Evolutionary conservation across 1,140 invertebrate genomes (phyloP), one percentile per base, ranked within the genome.

Genomic region (Papilio glaucus): DNA sequence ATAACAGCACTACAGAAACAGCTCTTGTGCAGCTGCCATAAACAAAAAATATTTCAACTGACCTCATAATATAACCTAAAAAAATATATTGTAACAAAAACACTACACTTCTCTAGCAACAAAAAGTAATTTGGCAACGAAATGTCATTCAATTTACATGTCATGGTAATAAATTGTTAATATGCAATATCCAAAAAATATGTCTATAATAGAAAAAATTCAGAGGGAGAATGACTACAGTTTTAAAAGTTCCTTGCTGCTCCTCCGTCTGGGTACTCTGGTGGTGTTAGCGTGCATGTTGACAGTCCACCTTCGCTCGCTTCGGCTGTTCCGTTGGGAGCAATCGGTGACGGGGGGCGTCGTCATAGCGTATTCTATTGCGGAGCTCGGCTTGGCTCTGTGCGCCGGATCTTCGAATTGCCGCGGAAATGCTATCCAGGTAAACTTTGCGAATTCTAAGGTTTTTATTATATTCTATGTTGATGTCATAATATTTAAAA

Each of bases 301-400:
- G 69, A 83, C 80, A 7, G 76, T 88, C 29, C 87, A 91, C 42
- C 15, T 85, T 5, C 77, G 85, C 0, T 86, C 85, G 0, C 12
- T 91, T 65, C 77, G 82, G 18, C 78, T 88, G 15, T 89, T 90
- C 38, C 79, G 85, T 0, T 91, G 86, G 88, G 89, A 91, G 70
- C 80, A 84, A 15, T 84, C 85, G 0, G 83, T 90, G 24, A 78
- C 82, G 26, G 88, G 85, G 1, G 89, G 88, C 4, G 62, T 91
- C 5, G 53, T 90, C 0, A 82, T 90, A 1, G 84, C 87, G 4
- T 91, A 85, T 41, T 74, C 45, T 21, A 72, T 91, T 10, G 77
- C 83, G 0, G 63, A 69, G 8, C 10, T 82, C 0, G 88, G 85
- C 3, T 60, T 89, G 18, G 76, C 82, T 1, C 33, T 91, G 18